Conservation (phyloP, 2,888 invertebrate species). For the Cotesia congregata region DNA sequence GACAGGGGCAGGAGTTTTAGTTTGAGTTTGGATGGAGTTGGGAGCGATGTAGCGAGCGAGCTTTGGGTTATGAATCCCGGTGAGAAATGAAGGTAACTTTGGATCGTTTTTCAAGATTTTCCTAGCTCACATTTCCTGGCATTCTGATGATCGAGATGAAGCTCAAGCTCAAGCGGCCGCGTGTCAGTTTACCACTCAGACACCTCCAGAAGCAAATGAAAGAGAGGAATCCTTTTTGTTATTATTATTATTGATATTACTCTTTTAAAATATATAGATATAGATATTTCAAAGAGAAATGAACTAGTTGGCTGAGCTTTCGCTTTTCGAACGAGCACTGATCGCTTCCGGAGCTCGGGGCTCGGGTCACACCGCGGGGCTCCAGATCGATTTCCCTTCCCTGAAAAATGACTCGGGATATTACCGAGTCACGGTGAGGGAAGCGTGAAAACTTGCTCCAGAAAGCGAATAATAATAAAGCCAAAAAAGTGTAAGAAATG, state of each 20-base stretch:
- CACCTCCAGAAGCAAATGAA: conserved; percentile 33
- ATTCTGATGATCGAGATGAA: conserved; percentile 23
- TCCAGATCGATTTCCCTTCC: conserved; percentile 34
- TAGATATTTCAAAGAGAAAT: background rate
- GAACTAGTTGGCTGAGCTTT: conserved; percentile 16
- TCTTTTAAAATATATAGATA: background rate
- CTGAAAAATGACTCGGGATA: conserved; percentile 37
- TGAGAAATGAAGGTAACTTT: conserved; percentile 38
- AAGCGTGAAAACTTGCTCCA: conserved; percentile 21
- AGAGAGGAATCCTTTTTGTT: no score
- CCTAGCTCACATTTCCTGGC: conserved; percentile 19
- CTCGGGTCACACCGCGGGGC: background rate
- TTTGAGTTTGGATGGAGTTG: background rate
- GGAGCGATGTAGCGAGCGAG: conserved; percentile 13
- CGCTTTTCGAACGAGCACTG: conserved; percentile 28
- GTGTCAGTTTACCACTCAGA: conserved; percentile 12
- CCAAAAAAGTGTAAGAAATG: background rate
- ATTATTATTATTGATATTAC: background rate
- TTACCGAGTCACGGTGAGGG: conserved; percentile 3
- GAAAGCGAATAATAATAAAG: background rate
- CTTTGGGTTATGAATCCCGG: conserved; percentile 34
- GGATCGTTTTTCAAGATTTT: conserved; percentile 40
- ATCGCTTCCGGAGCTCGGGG: conserved; percentile 13
- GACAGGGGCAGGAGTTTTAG: no score
- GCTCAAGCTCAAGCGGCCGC: conserved; percentile 18